Evolutionary conservation across 2,113 vertebrate species (phyloP).

Genomic region (Calidris pugnax): DNA sequence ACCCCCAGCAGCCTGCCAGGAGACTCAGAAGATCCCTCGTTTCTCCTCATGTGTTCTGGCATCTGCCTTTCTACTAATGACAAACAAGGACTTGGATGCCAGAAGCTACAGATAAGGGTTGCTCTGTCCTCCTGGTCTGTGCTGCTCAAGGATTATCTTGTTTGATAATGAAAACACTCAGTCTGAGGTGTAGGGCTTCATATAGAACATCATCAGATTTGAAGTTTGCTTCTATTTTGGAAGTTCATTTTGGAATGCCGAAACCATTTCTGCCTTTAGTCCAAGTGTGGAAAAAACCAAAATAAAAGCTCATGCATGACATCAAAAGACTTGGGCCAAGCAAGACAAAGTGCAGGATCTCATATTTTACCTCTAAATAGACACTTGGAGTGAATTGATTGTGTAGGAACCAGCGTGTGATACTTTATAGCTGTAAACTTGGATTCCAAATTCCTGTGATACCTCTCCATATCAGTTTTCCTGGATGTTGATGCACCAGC

Average conservation of each 20-base stretch:
- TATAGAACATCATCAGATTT: neutral
- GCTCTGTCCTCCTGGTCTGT: neutral
- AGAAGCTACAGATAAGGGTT: neutral
- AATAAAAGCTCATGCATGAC: neutral
- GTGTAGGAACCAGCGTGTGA: neutral
- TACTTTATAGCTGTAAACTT: neutral
- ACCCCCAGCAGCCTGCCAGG: neutral
- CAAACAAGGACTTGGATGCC: neutral
- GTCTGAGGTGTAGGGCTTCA: neutral
- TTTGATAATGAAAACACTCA: neutral
- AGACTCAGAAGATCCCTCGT: neutral
- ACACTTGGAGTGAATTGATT: neutral
- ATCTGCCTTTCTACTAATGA: neutral
- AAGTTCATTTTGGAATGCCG: neutral
- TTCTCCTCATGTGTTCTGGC: neutral
- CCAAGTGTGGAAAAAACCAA: neutral
- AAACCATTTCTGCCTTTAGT: neutral
- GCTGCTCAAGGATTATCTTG: neutral
- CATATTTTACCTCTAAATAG: neutral
- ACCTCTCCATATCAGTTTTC: neutral
- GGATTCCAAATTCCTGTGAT: neutral
- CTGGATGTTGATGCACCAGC: neutral
- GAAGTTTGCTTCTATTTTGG: neutral
- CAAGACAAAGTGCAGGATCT: neutral
- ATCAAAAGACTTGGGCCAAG: neutral